phyloP scores from a whole-genome alignment of 2,113 vertebrate species.

The Podiceps cristatus region DNA sequence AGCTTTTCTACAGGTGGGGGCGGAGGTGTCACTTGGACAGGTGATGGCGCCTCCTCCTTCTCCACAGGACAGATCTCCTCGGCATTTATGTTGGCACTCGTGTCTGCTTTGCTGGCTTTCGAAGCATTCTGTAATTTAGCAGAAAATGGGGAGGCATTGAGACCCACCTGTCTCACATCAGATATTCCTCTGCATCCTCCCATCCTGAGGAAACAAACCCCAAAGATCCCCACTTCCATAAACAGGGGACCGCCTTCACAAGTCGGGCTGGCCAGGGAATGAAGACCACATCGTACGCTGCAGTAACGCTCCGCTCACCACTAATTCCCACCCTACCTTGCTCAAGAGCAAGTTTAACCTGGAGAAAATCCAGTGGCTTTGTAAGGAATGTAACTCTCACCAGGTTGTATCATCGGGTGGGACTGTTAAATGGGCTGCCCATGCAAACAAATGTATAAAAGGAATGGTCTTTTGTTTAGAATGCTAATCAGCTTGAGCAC shows the following conservation, averaged over 20 bases:
- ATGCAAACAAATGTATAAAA: neutral
- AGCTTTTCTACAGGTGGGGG: conserved; percentile 75
- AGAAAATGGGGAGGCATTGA: neutral
- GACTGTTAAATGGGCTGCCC: neutral
- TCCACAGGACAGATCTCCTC: conserved; percentile 84
- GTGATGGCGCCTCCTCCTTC: conserved; percentile 85
- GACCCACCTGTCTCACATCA: accelerated
- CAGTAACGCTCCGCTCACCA: accelerated
- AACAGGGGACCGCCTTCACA: neutral
- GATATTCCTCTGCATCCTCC: neutral
- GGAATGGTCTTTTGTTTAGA: neutral
- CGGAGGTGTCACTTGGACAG: neutral
- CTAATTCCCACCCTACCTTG: accelerated
- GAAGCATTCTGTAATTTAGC: conserved; percentile 84
- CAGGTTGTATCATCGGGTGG: neutral
- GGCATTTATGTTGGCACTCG: conserved; percentile 75
- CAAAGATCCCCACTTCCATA: neutral
- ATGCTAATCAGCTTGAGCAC: neutral
- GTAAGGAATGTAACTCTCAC: neutral
- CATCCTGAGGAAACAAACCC: neutral
- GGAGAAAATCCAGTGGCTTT: neutral
- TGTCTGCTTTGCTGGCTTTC: conserved; percentile 89
- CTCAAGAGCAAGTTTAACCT: neutral
- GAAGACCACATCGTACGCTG: neutral
- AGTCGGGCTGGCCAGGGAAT: too few species aligned